These are phyloP conservation scores for Drosophila suzukii DNA, from an alignment of 1,140 invertebrate species.

Conservation along the genomic window DNA sequence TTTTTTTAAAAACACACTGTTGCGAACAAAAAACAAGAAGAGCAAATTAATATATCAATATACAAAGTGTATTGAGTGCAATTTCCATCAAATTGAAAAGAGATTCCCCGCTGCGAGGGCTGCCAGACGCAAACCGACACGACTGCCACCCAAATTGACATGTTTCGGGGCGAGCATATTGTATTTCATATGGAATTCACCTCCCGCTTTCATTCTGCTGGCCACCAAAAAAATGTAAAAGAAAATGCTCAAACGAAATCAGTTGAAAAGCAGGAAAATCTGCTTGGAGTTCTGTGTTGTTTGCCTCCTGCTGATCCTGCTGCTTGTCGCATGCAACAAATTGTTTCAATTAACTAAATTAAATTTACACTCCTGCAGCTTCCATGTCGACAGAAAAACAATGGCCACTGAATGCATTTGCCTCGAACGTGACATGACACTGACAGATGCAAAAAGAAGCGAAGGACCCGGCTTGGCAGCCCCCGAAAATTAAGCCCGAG, in stretches of 20 bases:
- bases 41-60: conserved; percentile 82
- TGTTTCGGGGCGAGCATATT: conserved; percentile 67
- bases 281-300: conserved; percentile 23
- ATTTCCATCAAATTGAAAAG: conserved; percentile 79
- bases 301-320: conserved; percentile 36
- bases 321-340: conserved; percentile 81
- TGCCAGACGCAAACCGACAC: conserved; percentile 65
- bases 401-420: conserved; percentile 73
- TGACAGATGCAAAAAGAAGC: conserved; percentile 76
- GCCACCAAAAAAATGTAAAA: conserved; percentile 49
- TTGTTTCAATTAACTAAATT: conserved; percentile 84
- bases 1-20: conserved; percentile 56
- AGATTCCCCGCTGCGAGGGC: conserved; percentile 63
- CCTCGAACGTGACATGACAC: conserved; percentile 79
- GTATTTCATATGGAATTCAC: conserved; percentile 46
- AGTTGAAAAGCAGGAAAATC: conserved; percentile 61
- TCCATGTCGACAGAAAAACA: conserved; percentile 51
- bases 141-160: conserved; percentile 73
- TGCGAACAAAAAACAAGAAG: conserved; percentile 26
- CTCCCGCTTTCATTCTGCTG: conserved; percentile 9
- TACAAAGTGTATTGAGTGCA: conserved; percentile 78
- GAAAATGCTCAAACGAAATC: conserved; percentile 80
- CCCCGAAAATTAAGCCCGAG: conserved; percentile 47
- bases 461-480: conserved; percentile 24
- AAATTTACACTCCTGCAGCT: conserved; percentile 83